Evolutionary conservation across 23 tunicate species (phyloP).

Genomic region (Trididemnum clinides): DNA sequence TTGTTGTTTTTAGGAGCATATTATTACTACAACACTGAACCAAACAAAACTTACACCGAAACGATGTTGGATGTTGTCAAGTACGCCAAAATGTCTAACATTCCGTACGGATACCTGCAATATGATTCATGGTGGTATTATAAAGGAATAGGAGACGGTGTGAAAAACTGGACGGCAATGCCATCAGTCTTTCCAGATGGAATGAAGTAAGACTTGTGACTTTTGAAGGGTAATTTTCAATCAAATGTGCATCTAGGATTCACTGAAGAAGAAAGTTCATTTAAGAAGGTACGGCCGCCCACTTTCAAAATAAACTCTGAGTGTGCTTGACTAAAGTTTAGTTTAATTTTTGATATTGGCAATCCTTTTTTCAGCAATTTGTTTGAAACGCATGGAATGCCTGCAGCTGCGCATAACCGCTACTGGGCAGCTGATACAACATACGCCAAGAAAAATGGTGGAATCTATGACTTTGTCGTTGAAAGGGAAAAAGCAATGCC

Average conservation of each 20-base stretch:
- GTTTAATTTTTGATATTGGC: too few species aligned
- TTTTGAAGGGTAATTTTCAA: too few species aligned
- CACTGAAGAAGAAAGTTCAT: too few species aligned
- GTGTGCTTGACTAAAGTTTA: too few species aligned
- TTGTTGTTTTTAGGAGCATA: constrained; percentile 63
- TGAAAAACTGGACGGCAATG: constrained; percentile 86
- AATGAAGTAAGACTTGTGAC: constrained; percentile 50
- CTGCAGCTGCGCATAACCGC: constrained; percentile 90
- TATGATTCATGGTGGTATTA: constrained; percentile 98
- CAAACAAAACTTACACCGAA: constrained; percentile 75
- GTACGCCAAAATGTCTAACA: constrained; percentile 38
- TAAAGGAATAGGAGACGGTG: constrained; percentile 82
- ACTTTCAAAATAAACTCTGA: too few species aligned
- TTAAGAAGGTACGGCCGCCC: too few species aligned
- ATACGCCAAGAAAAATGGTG: constrained; percentile 86
- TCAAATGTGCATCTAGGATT: too few species aligned
- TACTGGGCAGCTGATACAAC: constrained; percentile 88
- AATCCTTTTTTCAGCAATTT: constrained; percentile 45
- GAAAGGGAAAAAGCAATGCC: constrained; percentile 70
- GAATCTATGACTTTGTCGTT: constrained; percentile 70
- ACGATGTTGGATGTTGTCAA: constrained; percentile 71
- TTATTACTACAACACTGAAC: constrained; percentile 89
- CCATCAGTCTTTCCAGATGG: constrained; percentile 81
- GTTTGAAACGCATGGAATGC: constrained; percentile 66
- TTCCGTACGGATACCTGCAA: constrained; percentile 82